Conservation (phyloP, 2,797 vertebrate genomes). For the Argya squamiceps region DNA sequence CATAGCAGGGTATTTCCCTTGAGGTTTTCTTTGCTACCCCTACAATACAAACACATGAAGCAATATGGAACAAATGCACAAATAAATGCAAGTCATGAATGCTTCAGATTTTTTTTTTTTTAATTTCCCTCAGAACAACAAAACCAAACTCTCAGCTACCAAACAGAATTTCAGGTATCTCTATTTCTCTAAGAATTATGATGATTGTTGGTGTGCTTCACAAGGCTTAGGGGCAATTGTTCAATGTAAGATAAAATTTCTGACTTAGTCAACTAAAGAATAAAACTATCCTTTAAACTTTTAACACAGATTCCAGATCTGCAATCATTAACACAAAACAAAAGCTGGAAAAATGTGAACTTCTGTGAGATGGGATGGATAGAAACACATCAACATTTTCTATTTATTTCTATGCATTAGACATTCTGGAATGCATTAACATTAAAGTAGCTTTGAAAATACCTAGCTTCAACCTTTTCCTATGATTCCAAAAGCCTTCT, state of each 20-base stretch:
- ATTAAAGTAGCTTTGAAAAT: not conserved
- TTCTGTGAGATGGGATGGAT: not conserved
- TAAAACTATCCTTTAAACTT: not conserved
- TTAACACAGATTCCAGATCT: not conserved
- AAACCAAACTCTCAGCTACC: not conserved
- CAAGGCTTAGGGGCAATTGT: not conserved
- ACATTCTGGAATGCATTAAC: not conserved
- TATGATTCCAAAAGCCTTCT: not conserved
- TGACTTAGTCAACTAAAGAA: not conserved
- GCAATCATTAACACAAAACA: not conserved
- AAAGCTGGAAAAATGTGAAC: not conserved
- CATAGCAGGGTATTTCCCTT: not conserved
- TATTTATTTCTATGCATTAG: not conserved
- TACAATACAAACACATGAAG: not conserved
- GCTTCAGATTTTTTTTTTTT: not conserved
- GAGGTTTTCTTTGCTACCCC: not conserved
- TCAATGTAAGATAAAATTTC: not conserved
- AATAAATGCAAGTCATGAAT: not conserved
- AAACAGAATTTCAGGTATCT: not conserved
- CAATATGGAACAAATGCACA: not conserved
- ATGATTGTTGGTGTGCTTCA: not conserved
- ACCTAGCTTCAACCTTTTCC: not conserved
- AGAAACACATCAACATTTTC: not conserved
- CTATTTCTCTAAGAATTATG: not conserved
- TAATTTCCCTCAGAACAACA: not conserved